phyloP scores from a whole-genome alignment of 2,888 invertebrate species.

The Lasioglossum malachurum region DNA sequence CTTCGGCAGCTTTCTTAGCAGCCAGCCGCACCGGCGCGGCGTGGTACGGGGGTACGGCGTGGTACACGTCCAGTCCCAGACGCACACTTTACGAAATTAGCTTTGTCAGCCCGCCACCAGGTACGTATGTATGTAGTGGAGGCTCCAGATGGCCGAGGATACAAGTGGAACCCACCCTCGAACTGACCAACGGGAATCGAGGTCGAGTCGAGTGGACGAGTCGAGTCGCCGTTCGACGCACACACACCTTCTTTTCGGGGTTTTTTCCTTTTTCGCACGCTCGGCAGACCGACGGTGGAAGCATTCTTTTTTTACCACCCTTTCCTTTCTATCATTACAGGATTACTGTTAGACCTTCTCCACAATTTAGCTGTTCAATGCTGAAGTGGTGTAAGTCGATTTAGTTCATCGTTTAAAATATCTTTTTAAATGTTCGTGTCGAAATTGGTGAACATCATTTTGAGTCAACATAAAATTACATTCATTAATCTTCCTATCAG shows the following conservation, averaged over 20 bases:
- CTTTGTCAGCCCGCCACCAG: slow-evolving; percentile 77
- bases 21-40: slow-evolving; percentile 30
- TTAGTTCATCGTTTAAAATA: too few species aligned
- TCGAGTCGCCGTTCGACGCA: not conserved
- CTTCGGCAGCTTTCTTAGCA: slow-evolving; percentile 7
- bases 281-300: not conserved
- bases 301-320: not conserved
- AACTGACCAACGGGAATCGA: slow-evolving; percentile 36
- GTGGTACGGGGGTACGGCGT: slow-evolving; percentile 49
- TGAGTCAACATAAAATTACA: too few species aligned
- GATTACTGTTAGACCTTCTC: not conserved
- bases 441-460: too few species aligned
- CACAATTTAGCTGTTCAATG: not conserved
- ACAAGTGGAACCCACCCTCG: slow-evolving; percentile 18
- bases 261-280: not conserved
- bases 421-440: too few species aligned
- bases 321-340: not conserved
- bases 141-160: slow-evolving; percentile 30
- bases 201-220: slow-evolving; percentile 19
- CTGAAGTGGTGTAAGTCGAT: not conserved
- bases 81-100: slow-evolving; percentile 78
- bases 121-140: slow-evolving; percentile 52
- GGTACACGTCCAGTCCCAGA: slow-evolving; percentile 73
- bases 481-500: too few species aligned
- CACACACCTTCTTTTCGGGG: not conserved